A percentile compares a stretch with the other conserved stretches of the same genome.
Evolutionary conservation across 2,888 invertebrate genomes (phyloP).

Genomic region (Philopedon plagiatum): DNA sequence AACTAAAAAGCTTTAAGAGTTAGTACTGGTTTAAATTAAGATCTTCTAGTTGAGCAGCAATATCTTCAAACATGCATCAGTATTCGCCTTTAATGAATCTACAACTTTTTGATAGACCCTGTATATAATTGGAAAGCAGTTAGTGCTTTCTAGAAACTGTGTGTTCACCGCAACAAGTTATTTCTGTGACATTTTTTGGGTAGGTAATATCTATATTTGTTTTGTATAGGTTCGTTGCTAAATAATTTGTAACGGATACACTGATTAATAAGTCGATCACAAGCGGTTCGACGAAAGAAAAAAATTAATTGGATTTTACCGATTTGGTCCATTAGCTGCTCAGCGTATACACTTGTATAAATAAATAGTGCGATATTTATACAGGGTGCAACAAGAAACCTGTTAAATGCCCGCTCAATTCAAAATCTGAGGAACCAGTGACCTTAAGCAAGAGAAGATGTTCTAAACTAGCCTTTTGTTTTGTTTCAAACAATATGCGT

Average conservation of each 20-base stretch:
- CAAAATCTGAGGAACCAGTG: too few relatives aligned
- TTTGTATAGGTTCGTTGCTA: constrained; percentile 8
- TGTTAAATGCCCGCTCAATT: too few relatives aligned
- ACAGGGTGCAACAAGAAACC: background rate
- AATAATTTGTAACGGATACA: constrained; percentile 4
- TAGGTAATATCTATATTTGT: constrained; percentile 6
- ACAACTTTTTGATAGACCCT: background rate
- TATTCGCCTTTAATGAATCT: too few relatives aligned
- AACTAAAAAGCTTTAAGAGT: too few relatives aligned
- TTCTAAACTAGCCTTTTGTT: too few relatives aligned
- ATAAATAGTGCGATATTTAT: background rate
- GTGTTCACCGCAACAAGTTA: background rate
- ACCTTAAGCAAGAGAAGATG: too few relatives aligned
- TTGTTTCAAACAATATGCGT: too few relatives aligned
- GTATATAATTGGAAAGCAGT: constrained; percentile 2
- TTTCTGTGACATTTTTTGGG: constrained; percentile 2
- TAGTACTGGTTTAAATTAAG: too few relatives aligned
- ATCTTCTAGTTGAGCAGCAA: too few relatives aligned
- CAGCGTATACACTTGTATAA: too few relatives aligned
- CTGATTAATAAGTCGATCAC: constrained; percentile 6
- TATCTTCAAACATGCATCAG: too few relatives aligned
- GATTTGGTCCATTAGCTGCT: background rate
- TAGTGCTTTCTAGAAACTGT: constrained; percentile 1
- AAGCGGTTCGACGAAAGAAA: background rate
- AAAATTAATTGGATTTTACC: constrained; percentile 2